Conservation (phyloP, 2,113 vertebrate genomes). For the Solenodon paradoxus region DNA sequence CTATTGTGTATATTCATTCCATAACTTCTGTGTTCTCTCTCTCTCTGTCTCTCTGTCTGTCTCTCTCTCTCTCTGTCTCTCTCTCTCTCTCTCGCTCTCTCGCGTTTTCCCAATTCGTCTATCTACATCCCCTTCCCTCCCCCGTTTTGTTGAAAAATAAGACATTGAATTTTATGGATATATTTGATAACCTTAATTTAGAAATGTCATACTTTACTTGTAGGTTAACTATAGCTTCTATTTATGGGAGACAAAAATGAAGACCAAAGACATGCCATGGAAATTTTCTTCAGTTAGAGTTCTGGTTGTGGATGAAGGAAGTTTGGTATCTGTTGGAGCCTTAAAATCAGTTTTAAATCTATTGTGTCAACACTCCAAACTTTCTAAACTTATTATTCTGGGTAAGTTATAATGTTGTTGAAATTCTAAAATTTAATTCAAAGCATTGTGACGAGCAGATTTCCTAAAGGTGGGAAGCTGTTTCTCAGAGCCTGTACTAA, state of each 20-base stretch:
- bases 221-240: constrained; percentile 85
- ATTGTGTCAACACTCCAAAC: constrained; percentile 80
- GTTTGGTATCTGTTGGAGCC: constrained; percentile 85
- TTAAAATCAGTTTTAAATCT: constrained; percentile 85
- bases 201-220: constrained; percentile 49
- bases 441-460: not conserved
- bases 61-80: not conserved
- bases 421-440: not conserved
- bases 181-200: constrained; percentile 11
- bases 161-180: not conserved
- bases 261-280: constrained; percentile 63
- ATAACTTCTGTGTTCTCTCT: not conserved
- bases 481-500: not conserved
- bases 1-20: not conserved
- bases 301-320: constrained; percentile 91
- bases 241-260: constrained; percentile 57
- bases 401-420: constrained; percentile 80
- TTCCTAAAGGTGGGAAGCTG: not conserved
- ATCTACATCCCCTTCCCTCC: not conserved
- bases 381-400: constrained; percentile 88
- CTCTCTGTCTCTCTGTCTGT: not conserved
- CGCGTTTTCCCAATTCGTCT: too few relatives aligned
- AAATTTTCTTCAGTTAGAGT: constrained; percentile 85
- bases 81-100: too few relatives aligned
- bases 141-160: constrained; percentile 19